Conservation (phyloP, 2,888 invertebrate genomes). For the Amiota mariae region DNA sequence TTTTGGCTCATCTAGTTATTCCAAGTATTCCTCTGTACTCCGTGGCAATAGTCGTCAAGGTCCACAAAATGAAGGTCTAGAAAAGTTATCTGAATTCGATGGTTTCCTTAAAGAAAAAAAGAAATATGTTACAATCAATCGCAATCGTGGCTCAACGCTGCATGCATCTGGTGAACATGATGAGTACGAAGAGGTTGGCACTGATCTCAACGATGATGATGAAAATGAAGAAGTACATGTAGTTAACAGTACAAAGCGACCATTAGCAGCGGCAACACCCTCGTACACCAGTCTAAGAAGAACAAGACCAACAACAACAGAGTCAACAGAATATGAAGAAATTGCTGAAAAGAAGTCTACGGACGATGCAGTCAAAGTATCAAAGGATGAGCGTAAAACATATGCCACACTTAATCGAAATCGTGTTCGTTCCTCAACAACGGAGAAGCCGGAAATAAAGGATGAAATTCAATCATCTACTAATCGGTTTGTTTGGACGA, state of each 20-base stretch:
- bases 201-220: conserved; percentile 42
- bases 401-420: conserved; percentile 64
- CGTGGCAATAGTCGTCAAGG: conserved; percentile 77
- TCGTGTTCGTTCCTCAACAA: conserved; percentile 54
- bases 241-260: conserved; percentile 48
- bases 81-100: conserved; percentile 70
- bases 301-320: conserved; percentile 76
- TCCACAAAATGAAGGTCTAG: conserved; percentile 77
- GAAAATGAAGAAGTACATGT: conserved; percentile 46
- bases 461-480: conserved; percentile 50
- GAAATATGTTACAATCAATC: conserved; percentile 81
- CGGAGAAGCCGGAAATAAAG: conserved; percentile 38
- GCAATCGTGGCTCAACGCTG: conserved; percentile 75
- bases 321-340: conserved; percentile 38
- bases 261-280: conserved; percentile 70
- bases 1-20: conserved; percentile 53
- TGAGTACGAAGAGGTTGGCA: conserved; percentile 48
- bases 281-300: conserved; percentile 84
- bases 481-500: conserved; percentile 53
- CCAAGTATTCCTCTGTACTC: conserved; percentile 77
- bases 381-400: conserved; percentile 52
- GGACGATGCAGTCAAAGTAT: conserved; percentile 31
- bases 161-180: conserved; percentile 57
- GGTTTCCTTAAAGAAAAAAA: conserved; percentile 75
- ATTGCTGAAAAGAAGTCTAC: conserved; percentile 29